Evolutionary conservation across 2,113 vertebrate genomes (phyloP).

Genomic region (Paratilapia polleni): DNA sequence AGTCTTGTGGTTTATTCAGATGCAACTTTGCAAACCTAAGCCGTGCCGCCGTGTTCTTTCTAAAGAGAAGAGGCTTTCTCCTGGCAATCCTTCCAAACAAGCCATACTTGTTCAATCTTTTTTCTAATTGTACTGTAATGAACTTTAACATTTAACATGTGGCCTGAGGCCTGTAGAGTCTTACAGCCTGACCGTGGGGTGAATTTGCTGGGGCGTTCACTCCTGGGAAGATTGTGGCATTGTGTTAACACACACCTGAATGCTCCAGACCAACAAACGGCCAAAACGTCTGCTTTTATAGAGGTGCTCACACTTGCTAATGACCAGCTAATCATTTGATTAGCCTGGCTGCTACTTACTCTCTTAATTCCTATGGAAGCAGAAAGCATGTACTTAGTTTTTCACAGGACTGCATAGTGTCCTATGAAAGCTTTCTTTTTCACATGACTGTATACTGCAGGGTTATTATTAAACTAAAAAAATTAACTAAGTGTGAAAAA

Average conservation of each 20-base stretch:
- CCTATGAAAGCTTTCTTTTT: neutral
- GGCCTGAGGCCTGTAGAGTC: neutral
- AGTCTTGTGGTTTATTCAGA: neutral
- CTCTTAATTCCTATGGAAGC: neutral
- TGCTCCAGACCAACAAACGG: neutral
- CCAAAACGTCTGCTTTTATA: too few species aligned
- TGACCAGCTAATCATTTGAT: neutral
- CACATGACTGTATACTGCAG: neutral
- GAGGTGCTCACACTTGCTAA: neutral
- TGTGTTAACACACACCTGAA: neutral
- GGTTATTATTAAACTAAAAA: neutral
- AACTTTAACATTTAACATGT: neutral
- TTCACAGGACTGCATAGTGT: too few species aligned
- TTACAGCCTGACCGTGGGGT: neutral
- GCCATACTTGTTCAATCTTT: too few species aligned
- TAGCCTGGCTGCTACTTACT: neutral
- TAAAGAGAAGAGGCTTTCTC: neutral
- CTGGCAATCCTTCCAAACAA: too few species aligned
- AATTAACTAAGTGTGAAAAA: neutral
- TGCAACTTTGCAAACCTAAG: neutral
- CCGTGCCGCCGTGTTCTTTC: neutral
- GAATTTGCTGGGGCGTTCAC: neutral
- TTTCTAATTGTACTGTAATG: neutral
- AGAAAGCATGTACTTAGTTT: neutral
- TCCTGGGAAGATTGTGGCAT: neutral